Evolutionary conservation across 2,113 vertebrate species (phyloP), one percentile per base, ranked within the genome.

Genomic region (Siniperca knerii): DNA sequence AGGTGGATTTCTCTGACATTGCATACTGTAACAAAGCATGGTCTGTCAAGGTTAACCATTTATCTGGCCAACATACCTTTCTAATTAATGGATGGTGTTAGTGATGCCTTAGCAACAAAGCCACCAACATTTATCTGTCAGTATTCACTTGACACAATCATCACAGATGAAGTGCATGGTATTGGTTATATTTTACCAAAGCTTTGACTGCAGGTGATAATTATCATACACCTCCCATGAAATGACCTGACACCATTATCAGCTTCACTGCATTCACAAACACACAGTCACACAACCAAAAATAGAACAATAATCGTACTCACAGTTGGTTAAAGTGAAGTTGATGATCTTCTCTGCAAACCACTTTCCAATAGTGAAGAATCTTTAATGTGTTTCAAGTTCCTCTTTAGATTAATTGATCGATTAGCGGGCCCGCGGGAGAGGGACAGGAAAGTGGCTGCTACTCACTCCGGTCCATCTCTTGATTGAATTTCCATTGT

Each of bases 401-500:
- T 90, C 83, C 71, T 82, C 68, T 73, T 86, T 83, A 40, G 68
- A 86, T 67, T 37, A 57, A 83, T 48, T 77, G 80, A 79, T 88
- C 40, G 72, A 90, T 86, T 64, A 79, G 84, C 57, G 48, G 79
- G 33, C 21, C n/a, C 83, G 89, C 60, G 20, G 73, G 74, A 89
- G 71, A 81, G 69, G 21, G 83, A 90, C 54, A 54, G 52, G n/a
- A 76, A 69, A 84, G 83, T 37, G n/a, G 79, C 62, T 75, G 84
- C 85, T 86, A 52, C 85, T 94, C 77, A 83, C 82, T 37, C 44
- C 12, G 68, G 77, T 88, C 91, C 89, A 94, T 93, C 92, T 94
- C 90, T 86, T 93, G 94, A 94, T 94, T 95, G 94, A 93, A 90
- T 95, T 95, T 95, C 95, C 95, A 95, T 87, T 86, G 89, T 77